Conservation (phyloP, 2,113 vertebrate species). For the Silurus meridionalis region DNA sequence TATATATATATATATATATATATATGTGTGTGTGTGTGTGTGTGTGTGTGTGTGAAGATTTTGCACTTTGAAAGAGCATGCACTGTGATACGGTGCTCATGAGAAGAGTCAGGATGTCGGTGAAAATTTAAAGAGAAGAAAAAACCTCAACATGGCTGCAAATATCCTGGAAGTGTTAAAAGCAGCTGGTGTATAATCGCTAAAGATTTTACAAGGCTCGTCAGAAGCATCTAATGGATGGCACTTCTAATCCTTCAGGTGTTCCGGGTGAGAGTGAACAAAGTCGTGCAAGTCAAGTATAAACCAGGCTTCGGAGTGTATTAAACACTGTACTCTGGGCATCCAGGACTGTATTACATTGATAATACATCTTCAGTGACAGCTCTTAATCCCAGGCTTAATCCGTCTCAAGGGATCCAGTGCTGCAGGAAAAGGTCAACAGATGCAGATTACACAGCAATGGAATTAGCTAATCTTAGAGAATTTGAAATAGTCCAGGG, state of each 20-base stretch:
- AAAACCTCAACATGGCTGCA: not conserved
- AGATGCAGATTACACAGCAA: conserved; percentile 25
- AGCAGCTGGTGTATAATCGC: not conserved
- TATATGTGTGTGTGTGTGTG: too few species aligned
- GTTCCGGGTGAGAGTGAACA: not conserved
- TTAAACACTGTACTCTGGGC: conserved; percentile 9
- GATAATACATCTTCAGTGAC: conserved; percentile 10
- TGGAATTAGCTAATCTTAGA: conserved; percentile 16
- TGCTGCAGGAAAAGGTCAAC: conserved; percentile 8
- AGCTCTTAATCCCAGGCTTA: conserved; percentile 19
- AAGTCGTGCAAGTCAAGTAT: not conserved
- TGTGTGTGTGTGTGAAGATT: not conserved
- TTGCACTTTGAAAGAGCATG: not conserved
- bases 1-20: too few species aligned
- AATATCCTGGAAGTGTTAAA: not conserved
- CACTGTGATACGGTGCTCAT: not conserved
- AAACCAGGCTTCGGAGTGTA: not conserved
- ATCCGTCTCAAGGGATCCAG: not conserved
- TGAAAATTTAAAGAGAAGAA: not conserved
- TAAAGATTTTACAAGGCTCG: not conserved
- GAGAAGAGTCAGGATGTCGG: not conserved
- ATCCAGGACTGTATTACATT: conserved; percentile 2
- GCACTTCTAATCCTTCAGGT: not conserved
- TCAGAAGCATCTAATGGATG: too few species aligned
- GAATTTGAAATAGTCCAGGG: conserved; percentile 2